phyloP scores from a whole-genome alignment of 2,797 vertebrate genomes.

The Gobio occitaniae region DNA sequence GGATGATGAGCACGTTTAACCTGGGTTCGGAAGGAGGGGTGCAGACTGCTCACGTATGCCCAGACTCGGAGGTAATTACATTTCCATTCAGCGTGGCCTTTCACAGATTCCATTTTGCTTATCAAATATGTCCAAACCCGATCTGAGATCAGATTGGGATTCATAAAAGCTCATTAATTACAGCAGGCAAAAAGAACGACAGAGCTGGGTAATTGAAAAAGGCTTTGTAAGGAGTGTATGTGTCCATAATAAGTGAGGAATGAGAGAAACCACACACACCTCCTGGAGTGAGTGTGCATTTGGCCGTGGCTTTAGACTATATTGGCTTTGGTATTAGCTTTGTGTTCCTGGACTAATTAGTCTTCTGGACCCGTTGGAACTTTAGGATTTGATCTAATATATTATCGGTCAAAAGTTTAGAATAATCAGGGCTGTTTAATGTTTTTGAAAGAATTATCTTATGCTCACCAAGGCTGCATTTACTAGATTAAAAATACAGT shows the following conservation, averaged over 20 bases:
- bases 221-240: slow-evolving; percentile 35
- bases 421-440: neutral
- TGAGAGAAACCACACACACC: neutral
- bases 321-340: neutral
- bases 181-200: slow-evolving; percentile 71
- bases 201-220: slow-evolving; percentile 57
- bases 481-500: neutral
- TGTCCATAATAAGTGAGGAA: slow-evolving; percentile 51
- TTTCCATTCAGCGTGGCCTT: slow-evolving; percentile 70
- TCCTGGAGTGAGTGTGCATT: slow-evolving; percentile 9
- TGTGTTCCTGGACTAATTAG: slow-evolving; percentile 20
- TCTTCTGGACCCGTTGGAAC: neutral
- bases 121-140: slow-evolving; percentile 77
- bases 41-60: slow-evolving; percentile 44
- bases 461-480: neutral
- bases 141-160: slow-evolving; percentile 76
- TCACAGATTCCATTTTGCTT: slow-evolving; percentile 75
- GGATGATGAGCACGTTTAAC: slow-evolving; percentile 65
- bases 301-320: neutral
- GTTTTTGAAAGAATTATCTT: neutral
- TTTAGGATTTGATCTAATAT: neutral
- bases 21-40: slow-evolving; percentile 61
- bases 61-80: slow-evolving; percentile 75
- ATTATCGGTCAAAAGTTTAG: neutral
- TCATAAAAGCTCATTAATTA: slow-evolving; percentile 83